These are phyloP conservation scores for Bolborhynchus lineola DNA, from an alignment of 2,113 vertebrate genomes.

Conservation along the genomic window DNA sequence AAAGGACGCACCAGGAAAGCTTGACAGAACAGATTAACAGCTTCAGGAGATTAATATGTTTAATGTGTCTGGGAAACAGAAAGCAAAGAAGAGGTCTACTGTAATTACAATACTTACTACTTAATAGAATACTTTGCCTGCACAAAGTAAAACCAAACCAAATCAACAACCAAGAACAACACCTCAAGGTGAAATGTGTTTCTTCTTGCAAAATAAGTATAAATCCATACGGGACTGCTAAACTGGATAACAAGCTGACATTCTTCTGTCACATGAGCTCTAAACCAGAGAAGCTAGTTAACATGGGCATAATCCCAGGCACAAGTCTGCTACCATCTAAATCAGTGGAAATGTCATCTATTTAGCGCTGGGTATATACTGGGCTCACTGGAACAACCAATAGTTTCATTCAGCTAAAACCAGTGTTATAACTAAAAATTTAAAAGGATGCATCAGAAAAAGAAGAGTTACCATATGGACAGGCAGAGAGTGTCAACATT, in stretches of 20 bases:
- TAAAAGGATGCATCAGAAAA: background rate
- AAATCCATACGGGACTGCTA: background rate
- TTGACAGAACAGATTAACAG: background rate
- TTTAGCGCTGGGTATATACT: background rate
- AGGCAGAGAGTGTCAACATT: background rate
- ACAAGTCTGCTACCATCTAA: background rate
- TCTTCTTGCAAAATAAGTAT: background rate
- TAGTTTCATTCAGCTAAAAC: background rate
- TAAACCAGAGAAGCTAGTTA: background rate
- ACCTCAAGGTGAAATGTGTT: background rate
- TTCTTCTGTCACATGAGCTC: background rate
- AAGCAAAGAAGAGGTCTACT: background rate
- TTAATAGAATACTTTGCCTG: background rate
- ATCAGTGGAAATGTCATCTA: background rate
- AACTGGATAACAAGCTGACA: background rate
- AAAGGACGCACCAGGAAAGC: background rate
- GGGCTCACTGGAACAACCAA: background rate
- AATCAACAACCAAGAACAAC: background rate
- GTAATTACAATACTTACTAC: background rate
- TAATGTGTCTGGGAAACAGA: background rate
- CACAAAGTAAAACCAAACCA: background rate
- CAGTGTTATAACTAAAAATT: background rate
- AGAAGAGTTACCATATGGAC: background rate
- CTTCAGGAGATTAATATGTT: background rate
- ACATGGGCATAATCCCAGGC: background rate